Conservation (phyloP, 2,888 invertebrate genomes). For the Dryobota labecula region DNA sequence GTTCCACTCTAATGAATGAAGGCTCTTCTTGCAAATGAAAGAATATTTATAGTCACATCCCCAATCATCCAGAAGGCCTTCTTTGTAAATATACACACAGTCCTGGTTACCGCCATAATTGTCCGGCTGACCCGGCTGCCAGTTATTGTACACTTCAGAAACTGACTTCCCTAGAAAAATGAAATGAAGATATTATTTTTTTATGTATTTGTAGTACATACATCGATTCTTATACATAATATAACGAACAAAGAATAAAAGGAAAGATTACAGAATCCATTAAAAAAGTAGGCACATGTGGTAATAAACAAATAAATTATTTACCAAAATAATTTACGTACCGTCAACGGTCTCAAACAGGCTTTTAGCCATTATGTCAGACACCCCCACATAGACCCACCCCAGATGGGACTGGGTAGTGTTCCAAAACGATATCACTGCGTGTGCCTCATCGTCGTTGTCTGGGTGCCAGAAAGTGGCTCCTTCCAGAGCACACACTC, state of each 20-base stretch:
- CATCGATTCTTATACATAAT: background rate
- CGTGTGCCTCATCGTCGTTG: conserved; percentile 6
- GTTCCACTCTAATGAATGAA: conserved; percentile 77
- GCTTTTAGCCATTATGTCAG: conserved; percentile 29
- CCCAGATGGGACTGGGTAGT: conserved; percentile 7
- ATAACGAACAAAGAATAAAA: background rate
- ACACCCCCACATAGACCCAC: conserved; percentile 60
- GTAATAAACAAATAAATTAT: background rate
- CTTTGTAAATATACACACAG: background rate
- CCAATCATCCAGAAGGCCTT: background rate
- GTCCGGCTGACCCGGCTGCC: background rate
- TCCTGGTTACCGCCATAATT: background rate
- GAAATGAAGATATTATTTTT: background rate
- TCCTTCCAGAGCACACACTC: conserved; percentile 18
- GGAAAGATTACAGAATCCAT: background rate
- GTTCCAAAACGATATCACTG: conserved; percentile 31
- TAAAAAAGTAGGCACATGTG: too few relatives aligned
- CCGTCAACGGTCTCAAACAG: conserved; percentile 66
- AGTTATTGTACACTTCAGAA: background rate
- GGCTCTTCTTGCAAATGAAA: conserved; percentile 81
- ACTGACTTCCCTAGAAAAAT: background rate
- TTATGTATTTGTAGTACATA: background rate
- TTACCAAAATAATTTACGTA: conserved; percentile 3
- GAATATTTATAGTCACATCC: conserved; percentile 70
- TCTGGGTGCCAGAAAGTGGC: conserved; percentile 26